Evolutionary conservation across 1,140 invertebrate genomes (phyloP).

Genomic region (Triops longicaudatus): DNA sequence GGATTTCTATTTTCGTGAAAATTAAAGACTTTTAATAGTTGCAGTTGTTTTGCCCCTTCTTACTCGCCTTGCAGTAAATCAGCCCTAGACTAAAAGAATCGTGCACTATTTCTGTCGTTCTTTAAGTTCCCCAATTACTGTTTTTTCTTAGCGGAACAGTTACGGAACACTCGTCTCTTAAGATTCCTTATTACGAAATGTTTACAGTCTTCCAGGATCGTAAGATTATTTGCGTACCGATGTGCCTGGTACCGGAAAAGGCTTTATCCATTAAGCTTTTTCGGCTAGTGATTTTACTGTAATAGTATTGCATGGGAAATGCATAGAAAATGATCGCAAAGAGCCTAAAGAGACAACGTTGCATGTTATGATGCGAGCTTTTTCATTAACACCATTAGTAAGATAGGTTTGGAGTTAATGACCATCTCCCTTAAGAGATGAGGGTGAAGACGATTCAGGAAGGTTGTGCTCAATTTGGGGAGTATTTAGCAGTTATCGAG

Average conservation of each 20-base stretch:
- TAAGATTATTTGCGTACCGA: no score
- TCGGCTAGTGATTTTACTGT: neutral
- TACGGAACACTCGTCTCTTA: no score
- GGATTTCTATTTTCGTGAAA: no score
- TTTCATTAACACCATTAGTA: constrained; percentile 10
- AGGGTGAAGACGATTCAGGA: neutral
- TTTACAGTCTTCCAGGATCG: no score
- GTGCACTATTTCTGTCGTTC: no score
- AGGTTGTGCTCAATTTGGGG: neutral
- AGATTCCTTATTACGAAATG: no score
- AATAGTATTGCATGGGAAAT: neutral
- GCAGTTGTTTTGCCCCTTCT: no score
- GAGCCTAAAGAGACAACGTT: neutral
- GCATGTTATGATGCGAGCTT: neutral
- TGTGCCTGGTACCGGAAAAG: neutral
- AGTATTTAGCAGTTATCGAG: neutral
- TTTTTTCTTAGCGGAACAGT: no score
- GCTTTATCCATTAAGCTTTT: neutral
- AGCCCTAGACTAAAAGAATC: no score
- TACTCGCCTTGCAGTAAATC: neutral
- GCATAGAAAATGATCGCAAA: neutral
- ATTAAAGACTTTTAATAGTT: no score
- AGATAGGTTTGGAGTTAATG: neutral
- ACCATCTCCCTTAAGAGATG: neutral
- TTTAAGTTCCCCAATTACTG: no score